Base-by-base conservation (phyloP, 2,888 invertebrate genomes). In the Nymphalis urticae region DNA sequence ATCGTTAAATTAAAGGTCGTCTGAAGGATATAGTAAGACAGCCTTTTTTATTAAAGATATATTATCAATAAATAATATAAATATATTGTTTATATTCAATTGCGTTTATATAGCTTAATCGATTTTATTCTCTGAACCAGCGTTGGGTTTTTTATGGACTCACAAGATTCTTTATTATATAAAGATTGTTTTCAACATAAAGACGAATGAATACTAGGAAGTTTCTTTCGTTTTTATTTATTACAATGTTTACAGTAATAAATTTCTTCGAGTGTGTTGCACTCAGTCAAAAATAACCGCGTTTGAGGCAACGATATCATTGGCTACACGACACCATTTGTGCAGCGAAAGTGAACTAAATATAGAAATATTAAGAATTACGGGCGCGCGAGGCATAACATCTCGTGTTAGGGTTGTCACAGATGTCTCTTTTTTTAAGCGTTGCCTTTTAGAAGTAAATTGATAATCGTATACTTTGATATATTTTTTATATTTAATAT, bases 321-420 rank as follows among this genome's bases (percentile, higher is more conserved):
- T 64, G 63, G 63, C 64, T 42, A 32, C 50, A n/a, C 51, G 48
- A 36, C 48, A 47, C 50, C 17, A 50, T 56, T 36, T 56, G 54
- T 54, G n/a, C 24, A 64, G 60, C 54, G 64, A 70, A 63, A 63
- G 63, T 70, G 54, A 54, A 60, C 60, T 64, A 67, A 50, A 54
- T 56, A 66, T 70, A 66, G 56, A 5, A 53, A 59, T 36, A 48
- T 64, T 48, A 36, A 42, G 48, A 48, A 56, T 27, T 27, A 48
- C 51, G 8, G 54, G 19, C 21, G 32, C 36, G 42, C 19, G 17
- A 60, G 16, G 47, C 24, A 10, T 36, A 21, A 48, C 24, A n/a
- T 54, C n/a, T 19, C 17, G 56, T 19, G 8, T 36, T 64, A 48
- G 47, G 48, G 42, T 36, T 58, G 36, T 13, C 58, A 42, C 27